Conservation (phyloP, 2,113 vertebrate genomes). For the Pimephales promelas region DNA sequence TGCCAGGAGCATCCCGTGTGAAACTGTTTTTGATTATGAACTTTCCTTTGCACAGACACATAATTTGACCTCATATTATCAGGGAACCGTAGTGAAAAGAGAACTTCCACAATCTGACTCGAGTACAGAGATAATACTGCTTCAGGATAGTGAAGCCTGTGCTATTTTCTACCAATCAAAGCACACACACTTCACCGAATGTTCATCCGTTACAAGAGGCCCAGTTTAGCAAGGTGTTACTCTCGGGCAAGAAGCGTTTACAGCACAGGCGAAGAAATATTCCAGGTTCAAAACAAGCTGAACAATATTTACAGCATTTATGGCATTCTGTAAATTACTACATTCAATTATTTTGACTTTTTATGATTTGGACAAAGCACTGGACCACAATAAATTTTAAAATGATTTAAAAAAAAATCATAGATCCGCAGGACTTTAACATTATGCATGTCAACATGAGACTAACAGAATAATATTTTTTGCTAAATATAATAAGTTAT, state of each 20-base stretch:
- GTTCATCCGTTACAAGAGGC: slow-evolving; percentile 29
- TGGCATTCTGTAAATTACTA: neutral
- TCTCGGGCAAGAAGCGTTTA: neutral
- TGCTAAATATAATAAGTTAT: neutral
- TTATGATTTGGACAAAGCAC: neutral
- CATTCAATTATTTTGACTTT: neutral
- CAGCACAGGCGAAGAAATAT: neutral
- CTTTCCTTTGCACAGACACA: slow-evolving; percentile 11
- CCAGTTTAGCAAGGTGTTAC: slow-evolving; percentile 12
- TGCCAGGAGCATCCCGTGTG: neutral
- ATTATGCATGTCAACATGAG: neutral
- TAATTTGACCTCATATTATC: slow-evolving; percentile 16
- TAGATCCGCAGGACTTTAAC: neutral
- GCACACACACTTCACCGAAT: slow-evolving; percentile 31
- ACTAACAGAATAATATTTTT: no score
- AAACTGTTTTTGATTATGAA: slow-evolving; percentile 8
- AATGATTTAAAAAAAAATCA: neutral
- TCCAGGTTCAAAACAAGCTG: slow-evolving; percentile 1
- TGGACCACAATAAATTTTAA: neutral
- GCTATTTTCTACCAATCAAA: slow-evolving; percentile 27
- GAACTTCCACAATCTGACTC: slow-evolving; percentile 11
- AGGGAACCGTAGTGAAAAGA: neutral
- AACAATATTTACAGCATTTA: neutral
- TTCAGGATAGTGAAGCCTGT: slow-evolving; percentile 11
- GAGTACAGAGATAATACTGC: slow-evolving; percentile 12